These are phyloP conservation scores for rabbit (Oryctolagus cuniculus) DNA, from an alignment of 2,113 vertebrate species.

Conservation along the genomic window mOryCun1.1 NC_091441.1:113174001-113174500, in stretches of 20 bases:
- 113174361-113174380: not conserved
- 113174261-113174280: not conserved
- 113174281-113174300: fast-evolving
- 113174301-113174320: no score
- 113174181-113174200: not conserved
- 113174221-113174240: not conserved
- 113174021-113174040: fast-evolving
- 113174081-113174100: not conserved
- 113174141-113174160: not conserved
- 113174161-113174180: not conserved
- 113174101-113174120: not conserved
- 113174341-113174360: not conserved
- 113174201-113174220: not conserved
- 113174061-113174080: not conserved
- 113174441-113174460: not conserved
- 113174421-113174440: no score
- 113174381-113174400: not conserved
- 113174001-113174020: not conserved
- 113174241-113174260: not conserved
- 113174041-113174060: not conserved
- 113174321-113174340: not conserved
- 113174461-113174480: not conserved
- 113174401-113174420: not conserved
- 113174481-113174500: not conserved
- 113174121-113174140: not conserved